Conservation (phyloP, 2,888 invertebrate species). For the Hetaerina titia region DNA sequence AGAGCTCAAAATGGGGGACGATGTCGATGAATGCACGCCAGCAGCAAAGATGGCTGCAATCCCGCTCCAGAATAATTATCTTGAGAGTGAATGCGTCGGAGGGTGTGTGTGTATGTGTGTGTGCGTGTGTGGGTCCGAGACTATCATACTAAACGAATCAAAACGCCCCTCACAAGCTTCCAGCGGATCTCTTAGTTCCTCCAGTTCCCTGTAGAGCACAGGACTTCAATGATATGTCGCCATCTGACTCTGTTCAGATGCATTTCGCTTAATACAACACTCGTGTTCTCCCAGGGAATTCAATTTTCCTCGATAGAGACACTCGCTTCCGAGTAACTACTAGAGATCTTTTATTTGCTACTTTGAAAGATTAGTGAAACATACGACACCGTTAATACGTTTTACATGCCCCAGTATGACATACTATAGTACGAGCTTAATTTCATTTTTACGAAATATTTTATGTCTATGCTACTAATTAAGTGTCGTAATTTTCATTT, state of each 20-base stretch:
- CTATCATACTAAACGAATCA: slow-evolving; percentile 14
- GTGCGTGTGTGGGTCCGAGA: not conserved
- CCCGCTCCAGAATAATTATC: slow-evolving; percentile 16
- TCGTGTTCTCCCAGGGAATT: not conserved
- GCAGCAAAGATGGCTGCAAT: slow-evolving; percentile 35
- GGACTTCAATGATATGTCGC: not conserved
- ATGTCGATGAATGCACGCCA: not conserved
- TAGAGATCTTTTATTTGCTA: too few species aligned
- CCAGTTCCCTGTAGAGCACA: slow-evolving; percentile 4
- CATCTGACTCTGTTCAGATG: not conserved
- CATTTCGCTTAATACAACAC: not conserved
- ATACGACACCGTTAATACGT: too few species aligned
- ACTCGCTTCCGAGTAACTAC: not conserved
- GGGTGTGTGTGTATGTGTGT: not conserved
- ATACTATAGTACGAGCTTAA: too few species aligned
- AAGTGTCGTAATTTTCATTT: too few species aligned
- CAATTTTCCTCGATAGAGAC: not conserved
- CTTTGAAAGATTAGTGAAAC: too few species aligned
- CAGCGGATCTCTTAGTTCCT: not conserved
- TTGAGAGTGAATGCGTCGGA: not conserved
- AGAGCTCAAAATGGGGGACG: not conserved
- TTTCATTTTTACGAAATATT: too few species aligned
- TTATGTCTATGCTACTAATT: too few species aligned
- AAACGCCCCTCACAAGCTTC: not conserved
- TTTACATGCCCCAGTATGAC: too few species aligned